A percentile compares a stretch with the other conserved stretches of the same genome.
phyloP scores from a whole-genome alignment of 2,113 vertebrate genomes.

The Madoqua kirkii region DNA sequence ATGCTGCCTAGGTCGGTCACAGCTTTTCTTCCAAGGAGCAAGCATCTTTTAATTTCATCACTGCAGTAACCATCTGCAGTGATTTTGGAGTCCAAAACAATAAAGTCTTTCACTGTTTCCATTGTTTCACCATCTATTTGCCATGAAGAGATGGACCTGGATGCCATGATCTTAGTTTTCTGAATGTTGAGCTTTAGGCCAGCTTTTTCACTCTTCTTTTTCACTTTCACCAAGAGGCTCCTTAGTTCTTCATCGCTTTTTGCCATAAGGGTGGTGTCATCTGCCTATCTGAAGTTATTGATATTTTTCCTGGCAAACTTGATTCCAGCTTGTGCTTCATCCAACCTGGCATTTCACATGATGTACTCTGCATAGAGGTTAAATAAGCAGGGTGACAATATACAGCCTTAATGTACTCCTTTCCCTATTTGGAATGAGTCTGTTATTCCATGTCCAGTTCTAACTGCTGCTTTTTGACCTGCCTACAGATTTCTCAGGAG shows the following conservation, averaged over 20 bases:
- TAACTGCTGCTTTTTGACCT: neutral
- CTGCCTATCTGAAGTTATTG: neutral
- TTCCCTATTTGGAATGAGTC: neutral
- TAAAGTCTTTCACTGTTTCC: neutral
- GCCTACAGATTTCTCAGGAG: neutral
- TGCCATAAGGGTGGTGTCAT: neutral
- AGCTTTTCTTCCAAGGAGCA: neutral
- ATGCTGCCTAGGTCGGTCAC: neutral
- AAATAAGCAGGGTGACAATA: neutral
- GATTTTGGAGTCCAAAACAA: neutral
- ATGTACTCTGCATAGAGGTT: neutral
- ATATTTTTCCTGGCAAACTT: neutral
- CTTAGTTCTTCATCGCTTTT: neutral
- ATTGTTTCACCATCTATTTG: neutral
- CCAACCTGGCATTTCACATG: neutral
- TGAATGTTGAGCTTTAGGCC: neutral
- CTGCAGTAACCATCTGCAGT: neutral
- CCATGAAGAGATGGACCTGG: neutral
- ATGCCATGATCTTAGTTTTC: neutral
- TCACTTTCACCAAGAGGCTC: neutral
- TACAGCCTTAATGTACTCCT: neutral
- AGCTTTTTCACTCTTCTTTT: neutral
- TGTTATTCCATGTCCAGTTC: neutral
- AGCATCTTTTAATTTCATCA: neutral
- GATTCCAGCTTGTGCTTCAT: neutral